These are phyloP conservation scores for Otus scops DNA, from an alignment of 2,797 vertebrate species.

Conservation along the genomic window DNA sequence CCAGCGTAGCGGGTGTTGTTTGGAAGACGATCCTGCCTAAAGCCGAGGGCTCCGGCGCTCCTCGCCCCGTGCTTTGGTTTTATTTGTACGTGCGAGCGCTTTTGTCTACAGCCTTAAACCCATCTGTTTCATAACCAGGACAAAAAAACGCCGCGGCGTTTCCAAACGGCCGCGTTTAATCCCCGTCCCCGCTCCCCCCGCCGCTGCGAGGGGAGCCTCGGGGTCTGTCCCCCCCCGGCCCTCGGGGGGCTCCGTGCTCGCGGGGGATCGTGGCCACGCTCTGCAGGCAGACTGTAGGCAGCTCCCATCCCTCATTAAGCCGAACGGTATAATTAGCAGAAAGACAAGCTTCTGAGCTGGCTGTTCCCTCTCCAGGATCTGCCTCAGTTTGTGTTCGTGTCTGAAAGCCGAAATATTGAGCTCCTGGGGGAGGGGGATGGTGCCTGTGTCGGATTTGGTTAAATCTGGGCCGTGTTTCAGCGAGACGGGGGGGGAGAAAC, in stretches of 20 bases:
- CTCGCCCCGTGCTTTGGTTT: not conserved
- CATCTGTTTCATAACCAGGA: not conserved
- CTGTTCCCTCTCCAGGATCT: not conserved
- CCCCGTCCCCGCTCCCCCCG: not conserved
- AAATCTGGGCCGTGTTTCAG: not conserved
- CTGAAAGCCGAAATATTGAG: not conserved
- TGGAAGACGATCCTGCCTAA: not conserved
- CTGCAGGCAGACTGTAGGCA: not conserved
- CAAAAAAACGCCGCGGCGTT: not conserved
- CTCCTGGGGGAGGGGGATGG: not conserved
- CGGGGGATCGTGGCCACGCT: not conserved
- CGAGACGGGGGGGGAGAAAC: not conserved
- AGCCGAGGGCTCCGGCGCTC: not conserved
- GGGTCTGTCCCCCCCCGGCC: not conserved
- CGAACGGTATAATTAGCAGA: not conserved
- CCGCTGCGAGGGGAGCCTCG: too few species aligned
- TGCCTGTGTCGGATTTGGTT: not conserved
- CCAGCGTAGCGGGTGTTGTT: not conserved
- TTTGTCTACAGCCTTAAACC: not conserved
- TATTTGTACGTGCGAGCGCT: not conserved
- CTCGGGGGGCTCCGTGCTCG: accelerated
- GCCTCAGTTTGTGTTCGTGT: not conserved
- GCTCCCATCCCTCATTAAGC: not conserved
- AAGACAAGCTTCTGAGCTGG: not conserved
- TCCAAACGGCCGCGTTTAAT: not conserved